Conservation (phyloP, 2,888 invertebrate genomes). For the Clepsis dumicolana region DNA sequence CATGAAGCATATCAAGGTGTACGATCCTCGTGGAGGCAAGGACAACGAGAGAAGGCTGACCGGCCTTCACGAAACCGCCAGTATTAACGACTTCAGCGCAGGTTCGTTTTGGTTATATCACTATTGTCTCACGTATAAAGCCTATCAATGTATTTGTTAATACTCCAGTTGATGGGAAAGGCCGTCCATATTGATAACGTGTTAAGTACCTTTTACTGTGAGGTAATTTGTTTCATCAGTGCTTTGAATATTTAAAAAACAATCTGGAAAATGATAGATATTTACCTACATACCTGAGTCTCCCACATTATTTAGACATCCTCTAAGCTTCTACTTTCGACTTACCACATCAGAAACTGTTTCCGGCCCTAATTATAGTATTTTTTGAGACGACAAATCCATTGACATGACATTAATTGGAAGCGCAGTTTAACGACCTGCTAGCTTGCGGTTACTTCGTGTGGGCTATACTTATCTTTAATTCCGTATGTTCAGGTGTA, state of each 20-base stretch:
- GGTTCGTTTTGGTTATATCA: slow-evolving; percentile 75
- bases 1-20: slow-evolving; percentile 96
- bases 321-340: too few relatives aligned
- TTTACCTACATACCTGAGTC: too few relatives aligned
- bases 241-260: not conserved
- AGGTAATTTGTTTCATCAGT: not conserved
- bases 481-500: slow-evolving; percentile 87
- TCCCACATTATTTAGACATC: too few relatives aligned
- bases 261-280: too few relatives aligned
- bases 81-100: slow-evolving; percentile 98
- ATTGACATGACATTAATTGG: too few relatives aligned
- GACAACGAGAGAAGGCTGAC: slow-evolving; percentile 98
- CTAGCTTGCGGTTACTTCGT: not conserved
- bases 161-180: slow-evolving; percentile 4
- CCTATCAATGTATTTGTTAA: slow-evolving; percentile 10
- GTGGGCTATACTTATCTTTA: not conserved
- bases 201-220: not conserved
- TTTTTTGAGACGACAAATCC: too few relatives aligned
- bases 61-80: slow-evolving; percentile 98
- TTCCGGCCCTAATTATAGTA: too few relatives aligned
- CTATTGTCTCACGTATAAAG: not conserved
- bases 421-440: too few relatives aligned
- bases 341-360: too few relatives aligned
- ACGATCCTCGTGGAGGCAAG: slow-evolving; percentile 97
- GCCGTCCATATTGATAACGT: not conserved